Base-by-base conservation (phyloP, 2,113 vertebrate species). In the Callospermophilus lateralis region DNA sequence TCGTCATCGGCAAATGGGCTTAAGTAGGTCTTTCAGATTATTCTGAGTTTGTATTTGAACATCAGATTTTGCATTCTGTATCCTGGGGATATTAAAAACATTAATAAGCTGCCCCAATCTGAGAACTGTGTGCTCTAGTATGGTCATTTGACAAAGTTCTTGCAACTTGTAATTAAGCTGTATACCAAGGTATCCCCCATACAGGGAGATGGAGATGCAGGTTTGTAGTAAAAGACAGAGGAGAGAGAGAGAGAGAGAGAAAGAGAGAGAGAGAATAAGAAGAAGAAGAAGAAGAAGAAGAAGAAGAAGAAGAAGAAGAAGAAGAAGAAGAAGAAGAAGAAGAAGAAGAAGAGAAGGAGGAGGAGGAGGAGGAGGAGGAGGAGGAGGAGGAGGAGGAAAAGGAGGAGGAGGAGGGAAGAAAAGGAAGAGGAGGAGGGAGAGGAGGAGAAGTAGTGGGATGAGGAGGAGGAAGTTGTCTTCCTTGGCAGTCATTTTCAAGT, bases 81-180 rank as follows among this genome's bases (percentile, higher is more conserved):
- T 65, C 58, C 34, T 32, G 51, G 92, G 30, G 5, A 28, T 84
- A 55, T 67, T 48, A 80, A 73, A 92, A 89, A 86, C 73, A 97
- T 94, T 77, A 95, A 92, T 95, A 87, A 94, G 67, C 37, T 89
- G 73, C 12, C 68, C 53, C 63, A 85, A 61, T 55, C 81, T 95
- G 81, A 78, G 90, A 94, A 97, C 65, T 58, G 24, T 42, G 26
- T 37, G 19, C 37, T 37, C 53, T 92, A 53, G 61, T 63, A 26
- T 42, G 20, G 84, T 70, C 90, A 6, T 85, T 96, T 84, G 61
- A 89, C 53, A 77, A 61, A 83, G 37, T 78, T 63, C 26, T 73
- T 73, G 30, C 22, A 92, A 83, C 63, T 76, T 89, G 10, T 95
- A 96, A 93, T 96, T 93, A 95, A 67, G 86, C 61, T 45, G 93